Evolutionary conservation across 2,888 invertebrate species (phyloP), one percentile per base, ranked within the genome.

Genomic region (Epirrhoe alternata): DNA sequence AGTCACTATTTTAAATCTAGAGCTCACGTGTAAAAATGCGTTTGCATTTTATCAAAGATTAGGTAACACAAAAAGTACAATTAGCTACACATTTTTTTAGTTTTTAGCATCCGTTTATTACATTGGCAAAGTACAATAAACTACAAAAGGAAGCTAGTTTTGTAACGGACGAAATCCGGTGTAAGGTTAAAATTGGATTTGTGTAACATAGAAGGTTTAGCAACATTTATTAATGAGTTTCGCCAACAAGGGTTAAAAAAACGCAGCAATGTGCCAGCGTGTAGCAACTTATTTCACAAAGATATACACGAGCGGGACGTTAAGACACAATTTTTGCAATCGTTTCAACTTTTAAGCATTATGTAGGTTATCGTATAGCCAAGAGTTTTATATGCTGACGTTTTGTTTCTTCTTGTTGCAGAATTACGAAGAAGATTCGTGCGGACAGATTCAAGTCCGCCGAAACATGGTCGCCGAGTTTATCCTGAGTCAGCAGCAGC

Each of bases 391-490:
- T 49, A 8, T 78, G 83, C 80, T 91, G 80, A 92, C 81, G 82
- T 86, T 61, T 62, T 85, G 75, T 86, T 78, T 76, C 78, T 74
- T 71, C 7, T 93, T 90, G 90, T 93, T 93, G 69, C 91, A 94
- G 94, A 90, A 85, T 83, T 87, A 90, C 87, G 81, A 78, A 77
- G 90, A 90, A 76, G 90, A 90, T 83, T 86, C 87, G 87, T 88
- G 91, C 93, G 93, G 93, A 85, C 91, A 86, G 62, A 83, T 82
- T 76, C 82, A 83, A 79, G 92, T 92, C 91, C 95, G 95, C 90
- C 96, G 95, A 94, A 97, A 96, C 95, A 97, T 97, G 96, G 97
- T 97, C 92, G 97, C 97, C 90, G 97, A 97, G 94, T 96, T 97
- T 90, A 96, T 97, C 84, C 94, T 96, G 87, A 96, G 96, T 84